phyloP scores from a whole-genome alignment of 2,888 invertebrate genomes.

The Ischnus inquisitorius region DNA sequence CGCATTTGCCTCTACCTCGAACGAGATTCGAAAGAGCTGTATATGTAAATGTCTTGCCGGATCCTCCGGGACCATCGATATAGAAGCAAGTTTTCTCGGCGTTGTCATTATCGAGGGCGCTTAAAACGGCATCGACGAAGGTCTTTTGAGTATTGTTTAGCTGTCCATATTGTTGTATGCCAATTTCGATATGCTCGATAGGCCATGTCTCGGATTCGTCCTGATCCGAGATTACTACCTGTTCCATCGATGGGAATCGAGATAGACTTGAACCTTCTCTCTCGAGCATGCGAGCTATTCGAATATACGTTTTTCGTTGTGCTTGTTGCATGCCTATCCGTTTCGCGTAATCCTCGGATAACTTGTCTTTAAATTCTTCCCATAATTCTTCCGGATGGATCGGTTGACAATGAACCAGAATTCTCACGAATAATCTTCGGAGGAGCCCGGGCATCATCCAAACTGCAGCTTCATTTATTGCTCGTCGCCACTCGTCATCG shows the following conservation, averaged over 20 bases:
- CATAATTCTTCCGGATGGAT: not conserved
- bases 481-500: not conserved
- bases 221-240: not conserved
- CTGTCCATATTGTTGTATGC: slow-evolving; percentile 4
- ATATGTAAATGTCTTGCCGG: too few species aligned
- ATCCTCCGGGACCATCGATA: slow-evolving; percentile 20
- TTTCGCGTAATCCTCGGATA: not conserved
- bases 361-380: not conserved
- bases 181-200: not conserved
- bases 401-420: too few species aligned
- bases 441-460: too few species aligned
- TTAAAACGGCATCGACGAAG: slow-evolving; percentile 71
- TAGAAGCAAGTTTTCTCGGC: not conserved
- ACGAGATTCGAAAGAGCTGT: slow-evolving; percentile 67
- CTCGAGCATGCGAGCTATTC: not conserved
- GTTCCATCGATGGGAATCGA: slow-evolving; percentile 52
- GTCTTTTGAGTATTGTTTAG: slow-evolving; percentile 42
- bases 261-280: not conserved
- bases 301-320: not conserved
- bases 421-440: too few species aligned
- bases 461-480: not conserved
- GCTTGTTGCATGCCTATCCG: not conserved
- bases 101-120: slow-evolving; percentile 4
- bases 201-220: slow-evolving; percentile 4
- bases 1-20: slow-evolving; percentile 58